Evolutionary conservation across 2,888 invertebrate species (phyloP).

Genomic region (Baccha elongata): DNA sequence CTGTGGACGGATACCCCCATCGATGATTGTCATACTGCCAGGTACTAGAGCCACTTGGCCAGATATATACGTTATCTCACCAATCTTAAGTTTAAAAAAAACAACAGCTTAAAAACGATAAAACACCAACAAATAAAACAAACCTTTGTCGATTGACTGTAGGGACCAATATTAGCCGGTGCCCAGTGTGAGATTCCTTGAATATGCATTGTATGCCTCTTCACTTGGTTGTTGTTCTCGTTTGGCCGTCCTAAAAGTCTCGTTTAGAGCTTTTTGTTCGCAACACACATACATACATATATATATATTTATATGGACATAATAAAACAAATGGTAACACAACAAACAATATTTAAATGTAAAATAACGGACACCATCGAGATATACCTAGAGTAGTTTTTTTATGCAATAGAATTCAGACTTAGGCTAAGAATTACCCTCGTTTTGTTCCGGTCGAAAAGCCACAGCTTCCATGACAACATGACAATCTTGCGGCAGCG

Average conservation of each 20-base stretch:
- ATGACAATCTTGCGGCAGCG: conserved; percentile 87
- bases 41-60: conserved; percentile 96
- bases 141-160: conserved; percentile 95
- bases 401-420: conserved; percentile 57
- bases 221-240: conserved; percentile 75
- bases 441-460: conserved; percentile 79
- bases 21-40: conserved; percentile 88
- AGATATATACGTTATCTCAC: conserved; percentile 92
- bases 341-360: conserved; percentile 46
- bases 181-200: conserved; percentile 98
- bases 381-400: conserved; percentile 39
- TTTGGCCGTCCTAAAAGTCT: conserved; percentile 73
- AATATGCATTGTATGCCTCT: conserved; percentile 94
- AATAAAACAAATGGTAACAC: conserved; percentile 58
- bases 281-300: conserved; percentile 64
- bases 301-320: conserved; percentile 59
- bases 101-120: background rate
- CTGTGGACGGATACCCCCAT: conserved; percentile 91
- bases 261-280: conserved; percentile 72
- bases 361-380: conserved; percentile 22
- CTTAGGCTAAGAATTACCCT: conserved; percentile 70
- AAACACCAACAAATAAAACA: conserved; percentile 74
- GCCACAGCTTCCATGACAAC: conserved; percentile 90
- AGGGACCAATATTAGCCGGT: conserved; percentile 98
- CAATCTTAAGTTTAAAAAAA: conserved; percentile 84